Base-by-base conservation (phyloP, 2,113 vertebrate genomes). In the Numida meleagris region DNA sequence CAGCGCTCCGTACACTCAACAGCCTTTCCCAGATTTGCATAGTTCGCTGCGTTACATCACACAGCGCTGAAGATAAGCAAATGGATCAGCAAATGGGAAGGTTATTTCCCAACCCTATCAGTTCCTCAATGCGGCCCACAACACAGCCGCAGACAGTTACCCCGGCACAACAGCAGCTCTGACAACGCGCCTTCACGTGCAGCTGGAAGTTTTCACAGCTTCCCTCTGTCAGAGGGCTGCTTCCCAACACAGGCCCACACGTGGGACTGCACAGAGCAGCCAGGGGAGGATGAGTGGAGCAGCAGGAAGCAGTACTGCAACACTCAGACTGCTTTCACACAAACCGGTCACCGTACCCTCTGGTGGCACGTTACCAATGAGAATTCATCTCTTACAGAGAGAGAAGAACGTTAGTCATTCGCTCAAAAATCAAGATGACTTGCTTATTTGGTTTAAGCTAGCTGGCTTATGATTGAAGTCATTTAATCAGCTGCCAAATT, bases 341-440 rank as follows among this genome's bases (percentile, higher is more conserved):
- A 43, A 25, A 45, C 1, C 10, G 0, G 2, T 29, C 25, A 29
- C 8, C 20, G 7, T 5, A 19, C n/a, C 31, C 31, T 50, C 40
- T 11, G 18, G 12, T 17, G 14, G 17, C 14, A 57, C 62, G 4
- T 4, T 51, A 21, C 19, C 62, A 20, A 0, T 1, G 14, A 63
- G n/a, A 58, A 46, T 16, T 36, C 53, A 29, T 29, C 36, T 83
- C 62, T 16, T 10, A 18, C 0, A 9, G 36, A 50, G 48, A 38
- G 36, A 40, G 5, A 45, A 65, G 27, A 21, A 61, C 77, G 70
- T 55, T 2, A 76, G 27, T 59, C 59, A 77, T 63, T 9, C 48
- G 34, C 68, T 12, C 5, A 6, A 12, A 55, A 77, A 34, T 8
- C 19, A 33, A 21, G 13, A 62, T 21, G 58, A 66, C 72, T 29